Evolutionary conservation across 2,797 vertebrate genomes (phyloP), one percentile per base, ranked within the genome.

Genomic region (Perodicticus potto): DNA sequence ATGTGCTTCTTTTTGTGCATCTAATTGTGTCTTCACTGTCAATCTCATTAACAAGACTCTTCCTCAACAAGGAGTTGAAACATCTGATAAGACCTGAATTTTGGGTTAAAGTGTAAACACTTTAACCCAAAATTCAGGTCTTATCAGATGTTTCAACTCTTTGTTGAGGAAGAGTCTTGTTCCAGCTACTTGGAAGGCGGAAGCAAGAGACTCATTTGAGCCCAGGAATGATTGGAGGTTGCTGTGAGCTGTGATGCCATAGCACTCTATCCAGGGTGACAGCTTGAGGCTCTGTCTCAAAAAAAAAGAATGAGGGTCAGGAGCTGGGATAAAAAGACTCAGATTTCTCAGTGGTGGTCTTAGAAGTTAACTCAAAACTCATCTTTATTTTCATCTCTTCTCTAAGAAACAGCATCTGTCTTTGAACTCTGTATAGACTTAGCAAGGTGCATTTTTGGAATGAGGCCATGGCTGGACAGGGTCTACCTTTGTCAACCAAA

Each of bases 41-140:
- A 82, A 9, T 89, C 45, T 45, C 45, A 45, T 45, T 45, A 34
- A 59, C 37, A 78, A 77, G 81, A 95, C 40, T 22, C 14, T 87
- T 67, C 34, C 59, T 91, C 45, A 78, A 70, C 7, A 49, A 81
- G 37, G 70, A 96, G 84, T 74, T 93, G 78, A 89, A 96, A 80
- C 40, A 63, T 57, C 82, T 25, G 29, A 19, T 53, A 70, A 90
- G 61, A 89, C 25, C 57, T 81, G 81, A 77, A 74, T 80, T 57
- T 69, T 16, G 17, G 22, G 43, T 20, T 82, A 19, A 77, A 72
- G 53, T 67, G n/a, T n/a, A n/a, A n/a, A n/a, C n/a, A n/a, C n/a
- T n/a, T n/a, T n/a, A n/a, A n/a, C n/a, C n/a, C n/a, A n/a, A n/a
- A n/a, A n/a, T n/a, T n/a, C n/a, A n/a, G n/a, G n/a, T n/a, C n/a